Percentiles rank a stretch among this genome's conserved stretches.
phyloP scores from a whole-genome alignment of 2,113 vertebrate species.

The Chionomys nivalis region DNA sequence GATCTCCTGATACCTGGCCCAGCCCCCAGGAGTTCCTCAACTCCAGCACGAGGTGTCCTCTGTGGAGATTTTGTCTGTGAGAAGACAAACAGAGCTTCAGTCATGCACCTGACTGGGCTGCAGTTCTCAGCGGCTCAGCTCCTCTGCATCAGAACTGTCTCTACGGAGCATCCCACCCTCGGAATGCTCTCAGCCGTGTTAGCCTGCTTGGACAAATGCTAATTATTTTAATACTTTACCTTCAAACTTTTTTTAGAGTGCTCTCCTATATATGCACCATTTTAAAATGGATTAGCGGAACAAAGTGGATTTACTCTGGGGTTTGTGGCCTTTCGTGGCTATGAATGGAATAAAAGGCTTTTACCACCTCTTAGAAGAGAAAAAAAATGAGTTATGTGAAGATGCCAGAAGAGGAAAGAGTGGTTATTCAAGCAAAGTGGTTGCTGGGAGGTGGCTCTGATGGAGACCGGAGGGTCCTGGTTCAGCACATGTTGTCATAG shows the following conservation, averaged over 20 bases:
- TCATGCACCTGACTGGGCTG: background rate
- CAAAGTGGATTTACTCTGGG: conserved; percentile 57
- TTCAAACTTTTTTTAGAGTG: conserved; percentile 43
- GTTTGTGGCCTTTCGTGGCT: conserved; percentile 14
- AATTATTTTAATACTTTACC: conserved; percentile 41
- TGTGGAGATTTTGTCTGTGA: background rate
- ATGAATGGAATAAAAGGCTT: conserved; percentile 41
- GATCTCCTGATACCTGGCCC: background rate
- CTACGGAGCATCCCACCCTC: background rate
- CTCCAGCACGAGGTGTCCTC: background rate
- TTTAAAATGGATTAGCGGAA: conserved; percentile 59
- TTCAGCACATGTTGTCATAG: background rate
- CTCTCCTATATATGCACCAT: conserved; percentile 1
- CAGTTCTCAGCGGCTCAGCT: background rate
- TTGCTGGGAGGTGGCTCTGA: background rate
- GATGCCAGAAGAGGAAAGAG: background rate
- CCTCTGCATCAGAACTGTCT: background rate
- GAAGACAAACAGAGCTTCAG: background rate
- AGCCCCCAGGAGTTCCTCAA: background rate
- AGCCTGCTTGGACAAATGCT: background rate
- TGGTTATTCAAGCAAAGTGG: background rate
- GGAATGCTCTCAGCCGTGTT: background rate
- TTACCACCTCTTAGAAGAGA: conserved; percentile 60
- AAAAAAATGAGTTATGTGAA: conserved; percentile 35
- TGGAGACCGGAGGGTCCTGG: background rate